Conservation (phyloP, 2,113 vertebrate genomes). For the Pithys albifrons region DNA sequence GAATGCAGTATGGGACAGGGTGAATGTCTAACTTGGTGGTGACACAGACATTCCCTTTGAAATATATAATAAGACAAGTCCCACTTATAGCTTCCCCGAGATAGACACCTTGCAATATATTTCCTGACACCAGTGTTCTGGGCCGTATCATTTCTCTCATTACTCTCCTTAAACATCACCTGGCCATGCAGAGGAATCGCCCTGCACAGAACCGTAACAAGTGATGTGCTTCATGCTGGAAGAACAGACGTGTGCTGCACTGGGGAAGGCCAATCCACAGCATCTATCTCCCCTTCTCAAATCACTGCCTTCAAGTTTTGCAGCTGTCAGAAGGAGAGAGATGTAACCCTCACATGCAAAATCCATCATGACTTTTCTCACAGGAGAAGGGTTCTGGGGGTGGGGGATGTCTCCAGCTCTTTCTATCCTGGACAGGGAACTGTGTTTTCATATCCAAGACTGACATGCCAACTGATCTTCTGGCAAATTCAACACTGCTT, state of each 20-base stretch:
- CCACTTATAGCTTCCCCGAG: neutral
- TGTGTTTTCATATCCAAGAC: neutral
- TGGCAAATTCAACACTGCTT: neutral
- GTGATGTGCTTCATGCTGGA: neutral
- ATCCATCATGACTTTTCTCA: neutral
- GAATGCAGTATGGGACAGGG: neutral
- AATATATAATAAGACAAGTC: conserved; percentile 47
- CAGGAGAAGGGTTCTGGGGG: neutral
- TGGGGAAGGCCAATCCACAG: neutral
- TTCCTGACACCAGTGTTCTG: conserved; percentile 56
- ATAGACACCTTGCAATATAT: conserved; percentile 57
- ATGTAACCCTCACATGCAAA: fast-evolving
- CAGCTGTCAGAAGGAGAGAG: neutral
- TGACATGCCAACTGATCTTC: neutral
- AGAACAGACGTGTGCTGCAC: neutral
- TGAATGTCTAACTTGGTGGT: neutral
- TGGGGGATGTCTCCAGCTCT: neutral
- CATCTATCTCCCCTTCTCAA: neutral
- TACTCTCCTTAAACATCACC: conserved; percentile 54
- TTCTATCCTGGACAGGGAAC: neutral
- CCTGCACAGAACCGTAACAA: neutral
- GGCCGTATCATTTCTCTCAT: conserved; percentile 54
- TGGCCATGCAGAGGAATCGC: conserved; percentile 25
- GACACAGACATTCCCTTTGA: conserved; percentile 46
- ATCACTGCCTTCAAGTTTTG: neutral